Conservation (phyloP, 2,888 invertebrate genomes). For the Drosophila borborema region DNA sequence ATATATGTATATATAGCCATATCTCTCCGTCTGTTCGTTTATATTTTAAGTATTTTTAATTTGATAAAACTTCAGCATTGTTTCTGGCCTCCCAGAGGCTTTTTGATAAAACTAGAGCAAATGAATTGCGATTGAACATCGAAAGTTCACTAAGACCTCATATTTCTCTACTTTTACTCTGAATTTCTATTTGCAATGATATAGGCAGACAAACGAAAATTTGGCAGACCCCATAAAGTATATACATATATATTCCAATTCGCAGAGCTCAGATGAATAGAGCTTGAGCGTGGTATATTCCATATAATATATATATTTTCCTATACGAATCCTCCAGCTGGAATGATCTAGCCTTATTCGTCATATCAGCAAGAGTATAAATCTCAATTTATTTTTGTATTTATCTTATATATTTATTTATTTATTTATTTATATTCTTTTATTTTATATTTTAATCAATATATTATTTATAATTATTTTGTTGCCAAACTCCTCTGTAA, state of each 20-base stretch:
- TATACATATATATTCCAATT: no score
- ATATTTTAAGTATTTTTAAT: not conserved
- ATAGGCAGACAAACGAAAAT: not conserved
- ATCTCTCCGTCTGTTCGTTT: not conserved
- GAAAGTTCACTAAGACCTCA: no score
- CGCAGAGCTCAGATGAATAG: no score
- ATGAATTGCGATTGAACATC: not conserved
- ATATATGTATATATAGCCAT: not conserved
- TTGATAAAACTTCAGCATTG: not conserved
- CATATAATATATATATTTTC: no score
- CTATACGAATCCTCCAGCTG: no score
- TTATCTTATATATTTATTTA: no score
- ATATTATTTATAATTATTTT: not conserved
- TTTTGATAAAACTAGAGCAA: not conserved
- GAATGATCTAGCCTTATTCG: no score
- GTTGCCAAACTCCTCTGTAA: conserved; percentile 3
- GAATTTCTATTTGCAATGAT: no score
- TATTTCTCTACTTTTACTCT: no score
- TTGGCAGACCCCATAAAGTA: not conserved
- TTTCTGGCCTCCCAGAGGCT: not conserved
- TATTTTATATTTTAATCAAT: not conserved
- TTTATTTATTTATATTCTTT: not conserved
- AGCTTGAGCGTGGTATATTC: no score
- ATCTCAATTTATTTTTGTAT: not conserved
- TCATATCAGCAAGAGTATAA: not conserved